phyloP scores from a whole-genome alignment of 2,888 invertebrate species.

The Hydraecia micacea region DNA sequence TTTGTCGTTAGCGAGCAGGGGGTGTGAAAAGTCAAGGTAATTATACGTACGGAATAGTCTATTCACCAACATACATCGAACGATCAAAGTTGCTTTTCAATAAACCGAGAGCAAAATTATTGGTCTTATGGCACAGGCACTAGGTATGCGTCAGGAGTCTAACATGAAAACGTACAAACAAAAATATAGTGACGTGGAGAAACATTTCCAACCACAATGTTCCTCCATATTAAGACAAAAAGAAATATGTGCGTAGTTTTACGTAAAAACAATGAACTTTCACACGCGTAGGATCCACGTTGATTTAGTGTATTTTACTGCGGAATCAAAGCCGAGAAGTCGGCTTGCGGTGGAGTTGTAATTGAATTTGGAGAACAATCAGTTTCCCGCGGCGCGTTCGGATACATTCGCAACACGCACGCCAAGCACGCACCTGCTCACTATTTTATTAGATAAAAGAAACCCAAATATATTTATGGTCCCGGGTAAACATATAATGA shows the following conservation, averaged over 20 bases:
- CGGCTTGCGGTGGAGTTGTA: constrained; percentile 80
- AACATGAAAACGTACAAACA: constrained; percentile 15
- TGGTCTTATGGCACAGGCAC: background rate
- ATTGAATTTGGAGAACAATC: constrained; percentile 89
- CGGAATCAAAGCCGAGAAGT: constrained; percentile 84
- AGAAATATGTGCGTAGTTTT: constrained; percentile 60
- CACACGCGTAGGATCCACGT: constrained; percentile 80
- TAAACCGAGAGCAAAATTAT: background rate
- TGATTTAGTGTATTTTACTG: constrained; percentile 85
- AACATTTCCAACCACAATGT: constrained; percentile 53
- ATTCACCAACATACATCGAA: background rate
- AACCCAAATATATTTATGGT: constrained; percentile 60
- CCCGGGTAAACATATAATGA: constrained; percentile 57
- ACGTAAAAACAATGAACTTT: constrained; percentile 89
- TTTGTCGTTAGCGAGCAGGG: no score
- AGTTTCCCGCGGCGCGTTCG: constrained; percentile 77
- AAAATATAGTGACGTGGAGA: constrained; percentile 9
- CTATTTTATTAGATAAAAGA: constrained; percentile 72
- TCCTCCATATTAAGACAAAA: constrained; percentile 56
- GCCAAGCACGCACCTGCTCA: constrained; percentile 83
- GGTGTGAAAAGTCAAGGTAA: no score
- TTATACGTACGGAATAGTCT: background rate
- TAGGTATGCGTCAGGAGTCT: background rate
- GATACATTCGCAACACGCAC: constrained; percentile 82
- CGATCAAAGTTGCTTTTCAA: background rate